Evolutionary conservation across 1,140 invertebrate species (phyloP), one percentile per base, ranked within the genome.

Genomic region (Leguminivora glycinivorella): DNA sequence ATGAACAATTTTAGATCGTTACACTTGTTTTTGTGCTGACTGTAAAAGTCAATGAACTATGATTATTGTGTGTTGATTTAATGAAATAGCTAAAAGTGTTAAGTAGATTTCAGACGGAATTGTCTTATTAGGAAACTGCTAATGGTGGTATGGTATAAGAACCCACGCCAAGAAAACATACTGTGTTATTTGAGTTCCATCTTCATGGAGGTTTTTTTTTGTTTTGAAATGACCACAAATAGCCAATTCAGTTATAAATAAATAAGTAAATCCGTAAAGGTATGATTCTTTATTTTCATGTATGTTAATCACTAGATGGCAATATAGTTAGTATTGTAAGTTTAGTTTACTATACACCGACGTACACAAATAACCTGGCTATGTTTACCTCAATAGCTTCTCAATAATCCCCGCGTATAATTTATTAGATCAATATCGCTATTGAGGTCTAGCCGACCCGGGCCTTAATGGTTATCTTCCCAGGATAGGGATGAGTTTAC

Each of bases 361-460:
- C 4, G 47, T 52, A 22, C 17, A 52, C 47, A 22, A 52, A 52
- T 22, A 52, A 52, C 47, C 19, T 52, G 47, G 47, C 47, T 22
- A 52, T 52, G 79, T 77, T 78, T 74, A 73, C 76, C 79, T 76
- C 76, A 74, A 84, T 43, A 75, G 75, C 74, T 72, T 77, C 71
- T 71, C 82, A 76, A 83, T 83, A 83, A 85, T 84, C 81, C 78
- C 77, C 76, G 78, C 72, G 77, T 71, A 81, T 84, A 85, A 88
- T 88, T 88, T 88, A 88, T 88, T 82, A 80, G 83, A 85, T 85
- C 84, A 88, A 88, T 88, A 88, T 88, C 77, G 79, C 75, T 79
- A 69, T 72, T 70, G 71, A 81, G 83, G 81, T 84, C 83, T 87
- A 81, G 75, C 80, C 79, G 74, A 71, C 69, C 76, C 69, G 74